Evolutionary conservation across 2,797 vertebrate species (phyloP).

Genomic region (Paguma larvata): DNA sequence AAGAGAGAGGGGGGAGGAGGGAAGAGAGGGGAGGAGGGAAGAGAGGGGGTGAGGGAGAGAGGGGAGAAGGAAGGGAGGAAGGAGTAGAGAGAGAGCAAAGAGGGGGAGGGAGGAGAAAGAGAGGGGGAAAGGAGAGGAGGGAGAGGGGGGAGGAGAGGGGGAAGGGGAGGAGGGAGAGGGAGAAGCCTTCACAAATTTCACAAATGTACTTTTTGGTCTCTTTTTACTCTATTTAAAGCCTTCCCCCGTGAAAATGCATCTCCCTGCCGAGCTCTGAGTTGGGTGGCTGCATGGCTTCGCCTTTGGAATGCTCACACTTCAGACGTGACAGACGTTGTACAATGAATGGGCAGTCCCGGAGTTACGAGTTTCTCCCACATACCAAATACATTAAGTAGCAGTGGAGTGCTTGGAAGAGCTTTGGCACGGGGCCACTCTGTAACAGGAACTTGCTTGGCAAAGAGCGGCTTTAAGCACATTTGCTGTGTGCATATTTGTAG

Average conservation of each 20-base stretch:
- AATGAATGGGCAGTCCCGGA: background rate
- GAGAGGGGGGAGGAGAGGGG: no score
- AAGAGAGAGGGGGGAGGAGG: background rate
- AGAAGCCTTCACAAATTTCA: background rate
- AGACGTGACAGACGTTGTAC: conserved; percentile 24
- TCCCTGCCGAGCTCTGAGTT: background rate
- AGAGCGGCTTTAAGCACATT: conserved; percentile 72
- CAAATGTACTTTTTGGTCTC: background rate
- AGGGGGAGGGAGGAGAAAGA: rapidly evolving
- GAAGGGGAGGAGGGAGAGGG: background rate
- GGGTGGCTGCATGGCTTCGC: background rate
- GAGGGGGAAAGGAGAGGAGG: background rate
- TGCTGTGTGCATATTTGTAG: conserved; percentile 53
- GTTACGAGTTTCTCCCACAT: conserved; percentile 64
- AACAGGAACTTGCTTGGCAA: conserved; percentile 78
- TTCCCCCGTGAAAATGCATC: background rate
- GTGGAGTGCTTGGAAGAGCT: conserved; percentile 72
- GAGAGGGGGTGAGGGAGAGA: background rate
- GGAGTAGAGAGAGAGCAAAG: rapidly evolving
- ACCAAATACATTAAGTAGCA: conserved; percentile 69
- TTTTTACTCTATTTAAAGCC: background rate
- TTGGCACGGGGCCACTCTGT: conserved; percentile 57
- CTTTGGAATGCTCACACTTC: conserved; percentile 38
- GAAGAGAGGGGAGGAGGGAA: rapidly evolving
- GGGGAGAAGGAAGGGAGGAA: rapidly evolving